These are phyloP conservation scores for Tadarida brasiliensis DNA, from an alignment of 2,797 vertebrate species.

Conservation along the genomic window DNA sequence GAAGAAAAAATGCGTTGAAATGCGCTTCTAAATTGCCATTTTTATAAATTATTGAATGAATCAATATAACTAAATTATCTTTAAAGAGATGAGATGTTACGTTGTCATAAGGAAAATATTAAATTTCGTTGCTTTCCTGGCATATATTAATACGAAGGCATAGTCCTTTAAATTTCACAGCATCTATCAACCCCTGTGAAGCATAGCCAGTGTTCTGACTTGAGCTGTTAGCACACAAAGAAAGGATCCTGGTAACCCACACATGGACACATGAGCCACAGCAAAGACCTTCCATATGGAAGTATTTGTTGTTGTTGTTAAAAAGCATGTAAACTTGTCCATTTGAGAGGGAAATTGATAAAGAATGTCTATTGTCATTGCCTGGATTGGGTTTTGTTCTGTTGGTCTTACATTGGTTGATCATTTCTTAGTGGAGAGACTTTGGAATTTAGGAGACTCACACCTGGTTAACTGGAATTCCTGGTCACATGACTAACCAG, in stretches of 20 bases:
- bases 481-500: not conserved
- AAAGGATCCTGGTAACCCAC: not conserved
- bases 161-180: not conserved
- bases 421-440: not conserved
- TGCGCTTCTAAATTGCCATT: not conserved
- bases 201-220: not conserved
- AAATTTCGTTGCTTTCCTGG: not conserved
- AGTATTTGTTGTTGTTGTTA: not conserved
- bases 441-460: not conserved
- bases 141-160: constrained; percentile 36
- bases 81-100: not conserved
- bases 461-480: not conserved
- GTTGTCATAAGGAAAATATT: not conserved
- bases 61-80: not conserved
- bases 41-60: not conserved
- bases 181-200: not conserved
- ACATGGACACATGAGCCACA: not conserved
- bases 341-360: not conserved
- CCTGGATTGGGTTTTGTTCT: not conserved
- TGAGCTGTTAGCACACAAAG: not conserved
- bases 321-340: not conserved
- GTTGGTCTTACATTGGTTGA: not conserved
- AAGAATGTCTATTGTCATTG: not conserved
- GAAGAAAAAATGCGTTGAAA: not conserved
- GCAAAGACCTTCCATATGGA: not conserved